Base-by-base conservation (phyloP, 2,113 vertebrate species). In the Clupea harengus region DNA sequence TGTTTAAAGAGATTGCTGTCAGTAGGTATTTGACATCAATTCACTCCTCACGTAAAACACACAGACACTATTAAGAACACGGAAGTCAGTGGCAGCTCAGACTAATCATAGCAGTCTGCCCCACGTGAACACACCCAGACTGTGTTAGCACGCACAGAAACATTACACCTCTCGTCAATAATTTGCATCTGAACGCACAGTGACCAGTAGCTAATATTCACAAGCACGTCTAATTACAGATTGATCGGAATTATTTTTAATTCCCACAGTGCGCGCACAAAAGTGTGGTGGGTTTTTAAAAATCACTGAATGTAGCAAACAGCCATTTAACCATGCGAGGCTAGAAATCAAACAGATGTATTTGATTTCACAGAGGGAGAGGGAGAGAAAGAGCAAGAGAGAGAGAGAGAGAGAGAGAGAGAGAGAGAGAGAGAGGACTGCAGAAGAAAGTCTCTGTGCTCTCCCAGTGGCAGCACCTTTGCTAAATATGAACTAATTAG, bases 401-500 rank as follows among this genome's bases (percentile, higher is more conserved):
- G 6, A 60, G 22, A 90, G 87, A 88, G 28, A 50, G 57, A 45
- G 52, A 82, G 81, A 85, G 60, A 78, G 49, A 25, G 64, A 87
- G 85, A 81, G 72, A 49, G 54, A 85, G 83, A 67, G 81, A 57
- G 78, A 85, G 80, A 45, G 82, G 78, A 47, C 22, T 84, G 64
- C 64, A 25, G 25, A 78, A 9, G 64, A 78, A 78, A 78, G 32
- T 78, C 72, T 39, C 72, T 78, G 67, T 72, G 72, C 28, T 39
- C 72, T 44, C 72, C 5, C 72, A 78, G 28, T 78, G 32, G 72
- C 91, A 90, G 92, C 92, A 92, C 91, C 93, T 93, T 93, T 91
- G 91, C 93, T 94, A 94, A 95, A 94, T 93, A 92, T 93, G 92
- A 92, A 92, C 89, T 94, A 94, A 95, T 94, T 94, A 94, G 91